Conservation (phyloP, 2,888 invertebrate genomes). For the Lasioglossum villosulum region DNA sequence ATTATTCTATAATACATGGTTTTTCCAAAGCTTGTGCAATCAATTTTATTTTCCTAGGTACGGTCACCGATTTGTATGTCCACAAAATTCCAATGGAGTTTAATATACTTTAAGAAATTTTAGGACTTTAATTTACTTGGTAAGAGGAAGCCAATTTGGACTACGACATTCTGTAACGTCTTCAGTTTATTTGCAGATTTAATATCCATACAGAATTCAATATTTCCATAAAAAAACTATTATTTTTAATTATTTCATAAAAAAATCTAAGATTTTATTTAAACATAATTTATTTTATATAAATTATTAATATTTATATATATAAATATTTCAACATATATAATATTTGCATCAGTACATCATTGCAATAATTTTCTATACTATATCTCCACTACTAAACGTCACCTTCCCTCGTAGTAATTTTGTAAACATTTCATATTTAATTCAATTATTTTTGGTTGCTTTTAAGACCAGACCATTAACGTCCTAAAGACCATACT, state of each 20-base stretch:
- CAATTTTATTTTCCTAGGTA: slow-evolving; percentile 27
- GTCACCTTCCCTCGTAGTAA: background rate
- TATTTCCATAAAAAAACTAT: background rate
- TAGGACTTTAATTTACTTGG: background rate
- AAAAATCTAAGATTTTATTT: too few species aligned
- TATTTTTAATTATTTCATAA: background rate
- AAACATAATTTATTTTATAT: too few species aligned
- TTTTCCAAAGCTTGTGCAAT: slow-evolving; percentile 63
- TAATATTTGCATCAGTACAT: background rate
- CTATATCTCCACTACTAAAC: background rate
- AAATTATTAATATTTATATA: too few species aligned
- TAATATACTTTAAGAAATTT: too few species aligned
- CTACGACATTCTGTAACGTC: background rate
- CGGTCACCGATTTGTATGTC: background rate
- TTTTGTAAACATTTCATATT: background rate
- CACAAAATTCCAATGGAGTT: too few species aligned
- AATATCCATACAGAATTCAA: background rate
- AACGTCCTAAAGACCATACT: background rate
- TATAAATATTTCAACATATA: too few species aligned
- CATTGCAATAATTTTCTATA: background rate
- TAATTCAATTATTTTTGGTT: background rate
- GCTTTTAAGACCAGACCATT: background rate
- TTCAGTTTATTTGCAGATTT: background rate
- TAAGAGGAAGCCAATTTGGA: background rate
- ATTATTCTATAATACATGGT: slow-evolving; percentile 75